Conservation (phyloP, 2,797 vertebrate genomes). For the Graptemys geographica region DNA sequence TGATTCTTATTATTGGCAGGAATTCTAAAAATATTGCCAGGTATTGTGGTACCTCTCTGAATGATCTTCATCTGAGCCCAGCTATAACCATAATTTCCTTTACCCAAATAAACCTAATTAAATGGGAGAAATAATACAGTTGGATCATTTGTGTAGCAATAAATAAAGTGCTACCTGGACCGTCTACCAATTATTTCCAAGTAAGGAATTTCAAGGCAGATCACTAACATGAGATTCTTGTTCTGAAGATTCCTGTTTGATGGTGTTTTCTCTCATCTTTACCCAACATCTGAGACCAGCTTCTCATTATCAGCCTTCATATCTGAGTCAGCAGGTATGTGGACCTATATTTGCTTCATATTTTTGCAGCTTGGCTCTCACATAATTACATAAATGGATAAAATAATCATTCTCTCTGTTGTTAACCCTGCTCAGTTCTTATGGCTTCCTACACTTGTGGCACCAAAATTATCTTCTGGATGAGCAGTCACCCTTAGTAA, state of each 20-base stretch:
- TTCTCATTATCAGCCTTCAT: background rate
- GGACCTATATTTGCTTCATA: background rate
- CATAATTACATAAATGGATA: background rate
- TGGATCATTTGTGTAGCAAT: slow-evolving; percentile 50
- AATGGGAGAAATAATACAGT: slow-evolving; percentile 14
- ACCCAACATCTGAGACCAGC: background rate
- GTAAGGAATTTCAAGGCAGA: background rate
- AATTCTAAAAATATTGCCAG: background rate
- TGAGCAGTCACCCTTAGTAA: background rate
- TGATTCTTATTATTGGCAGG: background rate
- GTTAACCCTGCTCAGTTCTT: background rate
- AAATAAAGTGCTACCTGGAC: slow-evolving; percentile 31
- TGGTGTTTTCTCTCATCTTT: slow-evolving; percentile 1
- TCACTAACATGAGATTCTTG: background rate
- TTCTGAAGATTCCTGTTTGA: slow-evolving; percentile 13
- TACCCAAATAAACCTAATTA: slow-evolving; percentile 1
- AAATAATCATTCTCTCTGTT: background rate
- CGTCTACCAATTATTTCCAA: background rate
- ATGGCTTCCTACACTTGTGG: background rate
- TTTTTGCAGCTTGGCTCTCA: background rate
- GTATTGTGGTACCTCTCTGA: background rate
- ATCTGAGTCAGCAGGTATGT: background rate
- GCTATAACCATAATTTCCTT: background rate
- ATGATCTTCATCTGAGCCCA: background rate
- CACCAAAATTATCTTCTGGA: background rate